Evolutionary conservation across 2,888 invertebrate species (phyloP).

Genomic region (Carabus problematicus): DNA sequence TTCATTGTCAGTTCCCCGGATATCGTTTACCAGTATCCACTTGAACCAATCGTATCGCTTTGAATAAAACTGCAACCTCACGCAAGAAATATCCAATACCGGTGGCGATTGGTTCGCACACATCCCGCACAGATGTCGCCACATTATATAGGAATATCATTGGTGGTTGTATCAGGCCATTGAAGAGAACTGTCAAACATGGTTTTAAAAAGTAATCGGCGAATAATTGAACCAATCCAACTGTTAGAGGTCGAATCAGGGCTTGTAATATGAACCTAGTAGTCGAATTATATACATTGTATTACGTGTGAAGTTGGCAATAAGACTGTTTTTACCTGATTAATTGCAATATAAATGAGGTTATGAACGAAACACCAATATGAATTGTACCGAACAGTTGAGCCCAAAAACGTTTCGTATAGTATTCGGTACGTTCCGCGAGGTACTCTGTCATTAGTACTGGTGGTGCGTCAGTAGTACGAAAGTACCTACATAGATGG

Average conservation of each 20-base stretch:
- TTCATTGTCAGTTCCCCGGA: background rate
- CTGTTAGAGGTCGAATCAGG: slow-evolving; percentile 65
- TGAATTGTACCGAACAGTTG: slow-evolving; percentile 71
- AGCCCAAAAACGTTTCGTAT: slow-evolving; percentile 71
- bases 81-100: slow-evolving; percentile 63
- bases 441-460: slow-evolving; percentile 64
- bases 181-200: slow-evolving; percentile 67
- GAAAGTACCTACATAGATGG: slow-evolving; percentile 60
- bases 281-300: background rate
- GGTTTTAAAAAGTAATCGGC: slow-evolving; percentile 76
- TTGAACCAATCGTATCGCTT: slow-evolving; percentile 62
- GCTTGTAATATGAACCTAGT: slow-evolving; percentile 65
- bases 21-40: slow-evolving; percentile 50
- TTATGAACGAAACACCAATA: slow-evolving; percentile 66
- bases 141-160: slow-evolving; percentile 70
- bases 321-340: slow-evolving; percentile 56
- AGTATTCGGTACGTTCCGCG: slow-evolving; percentile 66
- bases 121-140: slow-evolving; percentile 67
- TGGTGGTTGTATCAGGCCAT: slow-evolving; percentile 72
- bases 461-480: slow-evolving; percentile 70
- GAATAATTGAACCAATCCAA: slow-evolving; percentile 67
- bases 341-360: slow-evolving; percentile 67
- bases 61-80: slow-evolving; percentile 59
- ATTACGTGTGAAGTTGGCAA: slow-evolving; percentile 3
- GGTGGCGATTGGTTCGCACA: slow-evolving; percentile 68